phyloP scores from a whole-genome alignment of 2,797 vertebrate genomes.

The Sebastes paucispinis region DNA sequence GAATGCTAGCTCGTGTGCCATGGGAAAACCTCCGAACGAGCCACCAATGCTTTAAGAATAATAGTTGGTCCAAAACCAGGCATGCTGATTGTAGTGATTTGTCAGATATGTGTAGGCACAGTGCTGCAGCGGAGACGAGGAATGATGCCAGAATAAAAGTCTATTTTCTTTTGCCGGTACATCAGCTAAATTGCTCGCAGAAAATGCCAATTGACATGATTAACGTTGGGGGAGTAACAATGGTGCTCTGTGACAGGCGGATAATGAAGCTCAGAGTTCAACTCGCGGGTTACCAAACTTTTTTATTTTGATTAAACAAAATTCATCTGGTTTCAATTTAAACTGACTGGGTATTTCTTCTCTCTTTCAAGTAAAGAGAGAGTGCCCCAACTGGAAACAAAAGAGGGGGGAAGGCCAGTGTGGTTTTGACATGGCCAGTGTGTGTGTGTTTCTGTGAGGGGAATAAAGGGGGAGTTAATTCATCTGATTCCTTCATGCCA shows the following conservation, averaged over 20 bases:
- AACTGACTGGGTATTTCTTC: constrained; percentile 44
- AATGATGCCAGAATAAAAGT: constrained; percentile 43
- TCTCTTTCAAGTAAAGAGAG: constrained; percentile 20
- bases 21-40: constrained; percentile 42
- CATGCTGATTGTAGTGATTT: constrained; percentile 51
- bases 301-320: constrained; percentile 55
- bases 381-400: constrained; percentile 63
- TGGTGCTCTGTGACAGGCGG: constrained; percentile 20
- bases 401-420: constrained; percentile 26
- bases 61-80: constrained; percentile 40
- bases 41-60: constrained; percentile 50
- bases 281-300: constrained; percentile 42
- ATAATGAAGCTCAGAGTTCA: constrained; percentile 42
- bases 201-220: constrained; percentile 46
- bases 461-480: constrained; percentile 40
- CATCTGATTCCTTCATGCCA: constrained; percentile 69
- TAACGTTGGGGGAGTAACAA: constrained; percentile 18
- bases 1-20: constrained; percentile 23
- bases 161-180: constrained; percentile 45
- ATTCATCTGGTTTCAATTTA: constrained; percentile 74
- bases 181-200: constrained; percentile 46
- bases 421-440: constrained; percentile 44
- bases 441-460: constrained; percentile 22
- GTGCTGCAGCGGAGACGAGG: constrained; percentile 12
- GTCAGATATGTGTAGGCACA: constrained; percentile 51